Conservation (phyloP, 2,797 vertebrate species). For the Squalus acanthias region DNA sequence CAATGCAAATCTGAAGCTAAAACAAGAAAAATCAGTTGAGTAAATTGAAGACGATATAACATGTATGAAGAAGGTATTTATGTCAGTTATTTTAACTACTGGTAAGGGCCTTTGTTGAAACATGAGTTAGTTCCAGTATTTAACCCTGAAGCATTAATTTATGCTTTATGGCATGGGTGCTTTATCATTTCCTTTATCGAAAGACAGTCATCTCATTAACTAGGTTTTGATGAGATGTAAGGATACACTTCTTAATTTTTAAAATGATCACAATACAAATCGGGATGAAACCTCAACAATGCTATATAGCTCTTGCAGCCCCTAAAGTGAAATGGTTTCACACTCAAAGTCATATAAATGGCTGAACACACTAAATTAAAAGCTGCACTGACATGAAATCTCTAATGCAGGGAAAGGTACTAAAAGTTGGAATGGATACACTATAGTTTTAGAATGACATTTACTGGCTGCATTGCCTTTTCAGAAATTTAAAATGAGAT, state of each 20-base stretch:
- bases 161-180: slow-evolving; percentile 88
- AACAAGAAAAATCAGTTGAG: slow-evolving; percentile 67
- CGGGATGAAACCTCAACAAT: slow-evolving; percentile 80
- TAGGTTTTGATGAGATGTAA: slow-evolving; percentile 98
- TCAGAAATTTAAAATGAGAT: neutral
- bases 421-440: slow-evolving; percentile 1
- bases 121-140: slow-evolving; percentile 99
- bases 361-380: slow-evolving; percentile 24
- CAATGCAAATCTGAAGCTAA: slow-evolving; percentile 74
- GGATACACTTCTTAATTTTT: slow-evolving; percentile 97
- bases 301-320: neutral
- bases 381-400: slow-evolving; percentile 12
- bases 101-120: slow-evolving; percentile 96
- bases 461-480: neutral
- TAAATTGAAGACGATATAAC: slow-evolving; percentile 79
- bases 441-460: neutral
- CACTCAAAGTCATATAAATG: slow-evolving; percentile 17
- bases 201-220: slow-evolving; percentile 98
- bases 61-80: slow-evolving; percentile 75
- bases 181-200: slow-evolving; percentile 97
- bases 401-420: neutral
- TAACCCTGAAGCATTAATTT: slow-evolving; percentile 98
- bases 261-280: slow-evolving; percentile 91
- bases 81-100: slow-evolving; percentile 96
- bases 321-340: neutral